Percentiles rank a stretch among this genome's conserved stretches.
These are phyloP conservation scores for Nymphalis polychloros DNA, from an alignment of 2,888 invertebrate genomes.

Conservation along the genomic window DNA sequence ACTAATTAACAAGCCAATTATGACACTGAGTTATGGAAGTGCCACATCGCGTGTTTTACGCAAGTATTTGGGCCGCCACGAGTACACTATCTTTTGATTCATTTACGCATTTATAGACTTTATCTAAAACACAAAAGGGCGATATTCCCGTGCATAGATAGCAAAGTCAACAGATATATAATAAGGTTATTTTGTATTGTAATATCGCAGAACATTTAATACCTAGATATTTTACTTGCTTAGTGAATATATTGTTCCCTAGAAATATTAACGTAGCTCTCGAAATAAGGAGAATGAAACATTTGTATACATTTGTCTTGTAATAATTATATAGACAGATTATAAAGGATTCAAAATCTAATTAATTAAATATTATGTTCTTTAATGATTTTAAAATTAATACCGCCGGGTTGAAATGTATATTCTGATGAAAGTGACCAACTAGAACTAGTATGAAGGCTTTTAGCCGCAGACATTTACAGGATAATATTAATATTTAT, in stretches of 20 bases:
- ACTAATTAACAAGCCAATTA: constrained; percentile 64
- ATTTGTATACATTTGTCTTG: too few species aligned
- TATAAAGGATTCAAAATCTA: too few species aligned
- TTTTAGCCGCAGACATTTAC: too few species aligned
- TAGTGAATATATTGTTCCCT: constrained; percentile 15
- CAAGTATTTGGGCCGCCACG: constrained; percentile 43
- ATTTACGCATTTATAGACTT: constrained; percentile 15
- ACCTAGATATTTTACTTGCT: constrained; percentile 23
- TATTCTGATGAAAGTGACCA: too few species aligned
- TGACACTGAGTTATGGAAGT: constrained; percentile 67
- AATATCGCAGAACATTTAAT: constrained; percentile 26
- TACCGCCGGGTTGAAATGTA: too few species aligned
- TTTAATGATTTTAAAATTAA: too few species aligned
- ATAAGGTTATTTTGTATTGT: constrained; percentile 30
- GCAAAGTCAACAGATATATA: constrained; percentile 28
- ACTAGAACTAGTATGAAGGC: too few species aligned
- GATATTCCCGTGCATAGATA: not conserved
- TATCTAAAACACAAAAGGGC: not conserved
- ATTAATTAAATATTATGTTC: too few species aligned
- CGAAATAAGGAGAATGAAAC: too few species aligned
- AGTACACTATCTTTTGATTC: constrained; percentile 22
- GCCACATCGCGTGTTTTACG: constrained; percentile 59
- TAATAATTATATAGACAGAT: too few species aligned
- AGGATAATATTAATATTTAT: too few species aligned
- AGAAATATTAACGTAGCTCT: not conserved